A percentile compares a stretch with the other conserved stretches of the same genome.
Conservation (phyloP, 2,797 vertebrate species). For the Halcyon leucocephala region DNA sequence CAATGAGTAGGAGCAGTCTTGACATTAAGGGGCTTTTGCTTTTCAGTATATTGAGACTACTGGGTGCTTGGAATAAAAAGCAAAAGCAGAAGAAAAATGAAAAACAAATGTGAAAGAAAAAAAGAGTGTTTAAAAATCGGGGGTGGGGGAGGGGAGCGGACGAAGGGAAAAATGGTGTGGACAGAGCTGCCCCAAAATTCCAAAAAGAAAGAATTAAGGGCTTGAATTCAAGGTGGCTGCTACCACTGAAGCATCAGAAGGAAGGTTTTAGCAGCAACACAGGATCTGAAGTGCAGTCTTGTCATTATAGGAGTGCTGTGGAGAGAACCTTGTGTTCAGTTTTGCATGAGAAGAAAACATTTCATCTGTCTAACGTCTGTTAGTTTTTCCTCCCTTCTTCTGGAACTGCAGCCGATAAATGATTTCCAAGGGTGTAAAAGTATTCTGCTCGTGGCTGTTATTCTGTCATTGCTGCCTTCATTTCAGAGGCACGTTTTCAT, state of each 20-base stretch:
- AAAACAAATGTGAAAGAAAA: background rate
- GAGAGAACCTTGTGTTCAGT: background rate
- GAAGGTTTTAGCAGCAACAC: background rate
- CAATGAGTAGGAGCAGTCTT: background rate
- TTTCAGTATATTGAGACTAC: background rate
- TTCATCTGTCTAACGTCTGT: background rate
- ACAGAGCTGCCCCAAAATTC: background rate
- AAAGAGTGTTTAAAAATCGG: background rate
- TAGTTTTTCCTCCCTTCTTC: background rate
- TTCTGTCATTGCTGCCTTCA: background rate
- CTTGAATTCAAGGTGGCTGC: background rate
- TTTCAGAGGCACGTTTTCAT: background rate
- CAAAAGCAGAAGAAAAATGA: background rate
- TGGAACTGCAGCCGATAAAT: background rate
- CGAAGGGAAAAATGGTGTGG: background rate
- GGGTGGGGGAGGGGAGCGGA: accelerated
- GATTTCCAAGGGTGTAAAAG: background rate
- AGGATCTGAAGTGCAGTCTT: background rate
- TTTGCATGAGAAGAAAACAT: background rate
- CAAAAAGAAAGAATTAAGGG: background rate
- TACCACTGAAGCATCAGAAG: background rate
- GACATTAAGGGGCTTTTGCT: background rate
- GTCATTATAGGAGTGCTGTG: background rate
- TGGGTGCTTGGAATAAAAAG: background rate
- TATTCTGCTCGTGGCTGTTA: background rate